Percentiles rank a stretch among this genome's conserved stretches.
These are phyloP conservation scores for Oxyruncus cristatus DNA, from an alignment of 2,113 vertebrate genomes.

Conservation along the genomic window DNA sequence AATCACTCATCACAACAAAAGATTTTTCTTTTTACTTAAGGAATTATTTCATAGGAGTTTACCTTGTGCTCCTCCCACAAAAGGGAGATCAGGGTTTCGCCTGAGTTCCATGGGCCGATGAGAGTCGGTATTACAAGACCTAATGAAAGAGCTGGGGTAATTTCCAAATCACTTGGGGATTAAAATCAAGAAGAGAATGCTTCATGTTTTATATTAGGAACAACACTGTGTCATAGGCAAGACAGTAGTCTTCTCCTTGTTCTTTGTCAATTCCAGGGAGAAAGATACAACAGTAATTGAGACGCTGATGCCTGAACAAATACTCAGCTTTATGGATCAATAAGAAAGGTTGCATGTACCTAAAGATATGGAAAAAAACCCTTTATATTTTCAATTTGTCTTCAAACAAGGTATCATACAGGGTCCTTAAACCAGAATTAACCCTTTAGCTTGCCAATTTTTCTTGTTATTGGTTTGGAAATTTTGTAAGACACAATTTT, in stretches of 20 bases:
- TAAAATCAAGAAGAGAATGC: neutral
- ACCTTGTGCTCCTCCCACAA: neutral
- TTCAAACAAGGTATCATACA: neutral
- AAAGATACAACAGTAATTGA: neutral
- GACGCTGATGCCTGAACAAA: neutral
- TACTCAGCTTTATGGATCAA: neutral
- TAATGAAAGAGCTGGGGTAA: neutral
- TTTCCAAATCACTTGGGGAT: neutral
- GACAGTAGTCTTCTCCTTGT: neutral
- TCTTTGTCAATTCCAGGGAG: neutral
- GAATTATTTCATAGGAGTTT: neutral
- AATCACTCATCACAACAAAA: neutral
- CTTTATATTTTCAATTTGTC: neutral
- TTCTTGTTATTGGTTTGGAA: neutral
- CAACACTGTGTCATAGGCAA: neutral
- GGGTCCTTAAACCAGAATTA: neutral
- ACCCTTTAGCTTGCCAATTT: neutral
- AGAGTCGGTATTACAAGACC: neutral
- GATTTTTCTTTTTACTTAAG: neutral
- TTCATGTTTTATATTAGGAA: neutral
- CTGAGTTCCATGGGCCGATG: neutral
- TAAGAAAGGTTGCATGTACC: neutral
- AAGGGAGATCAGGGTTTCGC: neutral
- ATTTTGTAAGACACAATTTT: neutral
- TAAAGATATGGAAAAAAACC: rapidly evolving